Conservation (phyloP, 2,888 invertebrate genomes). For the Lasioglossum lativentre region DNA sequence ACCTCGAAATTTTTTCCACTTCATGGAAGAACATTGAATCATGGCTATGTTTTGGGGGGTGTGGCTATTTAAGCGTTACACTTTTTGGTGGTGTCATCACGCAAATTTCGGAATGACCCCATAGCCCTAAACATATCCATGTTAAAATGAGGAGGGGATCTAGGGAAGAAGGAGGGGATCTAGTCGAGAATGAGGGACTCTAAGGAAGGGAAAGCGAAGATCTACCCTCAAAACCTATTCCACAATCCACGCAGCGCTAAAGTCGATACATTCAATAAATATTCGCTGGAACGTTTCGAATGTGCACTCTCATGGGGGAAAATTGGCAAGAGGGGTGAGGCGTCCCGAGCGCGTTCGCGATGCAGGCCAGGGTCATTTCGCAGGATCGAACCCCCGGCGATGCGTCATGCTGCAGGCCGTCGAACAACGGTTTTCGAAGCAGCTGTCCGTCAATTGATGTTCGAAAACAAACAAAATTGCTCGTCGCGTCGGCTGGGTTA, state of each 20-base stretch:
- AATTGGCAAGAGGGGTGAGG: not conserved
- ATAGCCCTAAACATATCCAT: no score
- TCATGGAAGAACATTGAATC: no score
- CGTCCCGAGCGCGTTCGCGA: constrained; percentile 4
- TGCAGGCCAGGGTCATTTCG: constrained; percentile 70
- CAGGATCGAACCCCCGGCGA: constrained; percentile 36
- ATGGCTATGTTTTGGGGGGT: no score
- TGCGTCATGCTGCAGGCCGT: constrained; percentile 46
- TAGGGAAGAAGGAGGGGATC: not conserved
- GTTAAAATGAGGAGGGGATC: no score
- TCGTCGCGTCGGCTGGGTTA: not conserved
- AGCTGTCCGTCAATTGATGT: not conserved
- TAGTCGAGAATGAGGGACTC: not conserved
- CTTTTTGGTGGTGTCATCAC: no score
- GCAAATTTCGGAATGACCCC: no score
- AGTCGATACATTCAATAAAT: not conserved
- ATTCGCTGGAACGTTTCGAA: not conserved
- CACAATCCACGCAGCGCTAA: not conserved
- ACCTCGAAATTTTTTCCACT: no score
- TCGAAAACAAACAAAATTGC: not conserved
- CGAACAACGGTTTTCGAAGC: constrained; percentile 8
- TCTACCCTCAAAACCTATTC: not conserved
- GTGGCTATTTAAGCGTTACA: no score
- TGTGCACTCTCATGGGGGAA: not conserved
- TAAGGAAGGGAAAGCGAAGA: not conserved